These are phyloP conservation scores for Corythoichthys intestinalis DNA, from an alignment of 2,113 vertebrate species.

Conservation along the genomic window DNA sequence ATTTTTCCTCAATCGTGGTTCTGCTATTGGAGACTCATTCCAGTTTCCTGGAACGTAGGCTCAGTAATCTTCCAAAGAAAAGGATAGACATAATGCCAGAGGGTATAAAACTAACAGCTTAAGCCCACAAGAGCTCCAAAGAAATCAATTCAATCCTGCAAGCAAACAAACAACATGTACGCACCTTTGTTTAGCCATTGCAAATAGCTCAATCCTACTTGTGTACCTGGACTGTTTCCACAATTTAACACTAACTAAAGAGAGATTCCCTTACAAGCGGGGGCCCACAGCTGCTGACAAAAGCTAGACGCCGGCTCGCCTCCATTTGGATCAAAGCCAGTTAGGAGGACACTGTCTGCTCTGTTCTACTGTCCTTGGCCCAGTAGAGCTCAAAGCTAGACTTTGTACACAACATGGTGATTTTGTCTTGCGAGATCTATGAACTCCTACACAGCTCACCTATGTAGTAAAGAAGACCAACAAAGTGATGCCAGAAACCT, in stretches of 20 bases:
- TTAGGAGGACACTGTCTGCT: conserved; percentile 33
- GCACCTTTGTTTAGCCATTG: conserved; percentile 32
- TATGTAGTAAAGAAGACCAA: neutral
- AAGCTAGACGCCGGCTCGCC: conserved; percentile 34
- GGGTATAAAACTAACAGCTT: conserved; percentile 9
- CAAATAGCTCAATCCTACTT: conserved; percentile 41
- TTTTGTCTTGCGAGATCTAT: neutral
- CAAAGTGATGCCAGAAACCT: too few relatives aligned
- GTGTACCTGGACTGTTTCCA: conserved; percentile 37
- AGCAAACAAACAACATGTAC: conserved; percentile 2
- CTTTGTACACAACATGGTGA: conserved; percentile 9
- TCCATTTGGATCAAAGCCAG: conserved; percentile 41
- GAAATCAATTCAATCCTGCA: conserved; percentile 11
- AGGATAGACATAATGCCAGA: conserved; percentile 8
- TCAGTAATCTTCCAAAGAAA: neutral
- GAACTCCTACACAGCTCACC: neutral
- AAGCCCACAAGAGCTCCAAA: neutral
- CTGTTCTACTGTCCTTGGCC: conserved; percentile 25
- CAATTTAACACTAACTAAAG: conserved; percentile 43
- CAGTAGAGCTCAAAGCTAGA: conserved; percentile 10
- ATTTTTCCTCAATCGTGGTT: neutral
- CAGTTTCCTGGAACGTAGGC: neutral
- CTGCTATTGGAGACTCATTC: neutral
- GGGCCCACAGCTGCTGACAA: conserved; percentile 34
- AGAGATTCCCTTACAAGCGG: neutral